Evolutionary conservation across 1,140 invertebrate species (phyloP), one percentile per base, ranked within the genome.

Genomic region (Oncopodura yosiiana): DNA sequence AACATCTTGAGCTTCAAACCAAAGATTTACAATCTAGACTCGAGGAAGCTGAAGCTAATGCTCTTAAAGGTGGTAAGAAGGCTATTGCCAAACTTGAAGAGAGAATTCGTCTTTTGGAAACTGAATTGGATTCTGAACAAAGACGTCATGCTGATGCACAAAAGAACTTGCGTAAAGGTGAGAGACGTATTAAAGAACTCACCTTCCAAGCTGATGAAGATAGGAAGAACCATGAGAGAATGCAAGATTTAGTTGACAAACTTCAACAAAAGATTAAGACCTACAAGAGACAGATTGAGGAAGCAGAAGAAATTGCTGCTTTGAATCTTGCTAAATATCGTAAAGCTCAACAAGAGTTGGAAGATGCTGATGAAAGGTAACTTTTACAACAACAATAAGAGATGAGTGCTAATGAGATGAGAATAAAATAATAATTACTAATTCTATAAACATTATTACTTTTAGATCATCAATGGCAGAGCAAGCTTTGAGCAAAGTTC

Each of bases 261-360:
- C 81, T 98, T 49, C 92, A 97, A 79, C 86, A 92, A 75, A 98
- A 97, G 81, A 94, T 97, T 79, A 96, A 95, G 81, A 91, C 88
- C 61, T 96, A 95, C 84, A 96, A 96, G 84, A 87, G 91, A 75
- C 93, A 96, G 80, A 94, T 96, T 68, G 94, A 97, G 70, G 93
- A 97, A 73, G 92, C 94, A 21, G 43, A 45, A 18, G 43, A 45
- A 21, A 45, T 45, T 27, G 43, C 43, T 27, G 43, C 43, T 4
- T 19, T 45, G 9, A 45, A 45, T 21, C 24, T 79, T 55, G 77
- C 77, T 56, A 81, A 81, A 68, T 81, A 74, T 70, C 73, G 78
- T 46, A 81, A 81, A 65, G 71, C 76, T 23, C 77, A 79, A 67
- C 74, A 75, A 65, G 75, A 78, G 54, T 65, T 79, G 36, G 79